A percentile compares a stretch with the other conserved stretches of the same genome.
phyloP scores from a whole-genome alignment of 2,888 invertebrate species.

The Protonemura montana region DNA sequence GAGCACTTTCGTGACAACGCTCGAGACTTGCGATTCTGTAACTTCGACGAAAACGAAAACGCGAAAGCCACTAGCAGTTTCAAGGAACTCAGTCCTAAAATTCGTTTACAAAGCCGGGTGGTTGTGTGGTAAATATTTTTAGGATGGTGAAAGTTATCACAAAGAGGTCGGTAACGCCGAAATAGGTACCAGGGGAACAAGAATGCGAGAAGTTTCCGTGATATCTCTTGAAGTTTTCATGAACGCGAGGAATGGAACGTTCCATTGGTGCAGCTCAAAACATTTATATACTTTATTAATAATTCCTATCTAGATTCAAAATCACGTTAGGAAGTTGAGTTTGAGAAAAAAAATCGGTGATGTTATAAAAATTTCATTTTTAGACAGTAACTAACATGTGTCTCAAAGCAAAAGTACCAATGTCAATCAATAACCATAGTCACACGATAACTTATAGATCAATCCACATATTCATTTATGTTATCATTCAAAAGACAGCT shows the following conservation, averaged over 20 bases:
- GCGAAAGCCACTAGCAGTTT: background rate
- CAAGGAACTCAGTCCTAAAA: background rate
- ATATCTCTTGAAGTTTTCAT: background rate
- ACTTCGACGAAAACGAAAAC: background rate
- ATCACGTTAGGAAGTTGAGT: too few relatives aligned
- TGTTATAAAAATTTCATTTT: too few relatives aligned
- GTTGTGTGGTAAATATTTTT: background rate
- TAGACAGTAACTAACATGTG: too few relatives aligned
- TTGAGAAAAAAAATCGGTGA: too few relatives aligned
- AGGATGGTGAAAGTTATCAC: background rate
- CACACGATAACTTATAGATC: too few relatives aligned
- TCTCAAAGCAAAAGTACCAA: too few relatives aligned
- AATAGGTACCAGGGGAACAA: background rate
- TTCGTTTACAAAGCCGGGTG: background rate
- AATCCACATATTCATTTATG: too few relatives aligned
- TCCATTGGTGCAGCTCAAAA: too few relatives aligned
- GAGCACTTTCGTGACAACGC: background rate
- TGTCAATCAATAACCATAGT: too few relatives aligned
- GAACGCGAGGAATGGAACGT: too few relatives aligned
- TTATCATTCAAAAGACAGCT: background rate
- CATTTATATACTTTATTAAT: too few relatives aligned
- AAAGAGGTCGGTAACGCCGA: background rate
- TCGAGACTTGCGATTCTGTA: background rate
- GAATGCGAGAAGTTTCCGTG: background rate
- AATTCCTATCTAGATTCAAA: too few relatives aligned